Conservation (phyloP, 2,888 invertebrate genomes). For the Stenchaetothrips biformis region DNA sequence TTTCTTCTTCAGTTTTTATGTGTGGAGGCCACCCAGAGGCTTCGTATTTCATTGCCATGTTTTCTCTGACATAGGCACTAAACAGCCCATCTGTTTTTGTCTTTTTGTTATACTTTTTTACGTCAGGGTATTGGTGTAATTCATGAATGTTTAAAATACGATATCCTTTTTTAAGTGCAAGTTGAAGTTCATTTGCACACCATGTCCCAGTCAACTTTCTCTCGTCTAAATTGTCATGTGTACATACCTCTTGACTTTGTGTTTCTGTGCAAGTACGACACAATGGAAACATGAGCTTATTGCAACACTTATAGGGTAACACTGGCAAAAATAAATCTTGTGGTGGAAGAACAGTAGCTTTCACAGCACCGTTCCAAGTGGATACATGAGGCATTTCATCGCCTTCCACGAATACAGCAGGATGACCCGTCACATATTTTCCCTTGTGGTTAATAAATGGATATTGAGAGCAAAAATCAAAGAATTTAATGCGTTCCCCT, state of each 20-base stretch:
- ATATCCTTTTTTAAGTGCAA: too few relatives aligned
- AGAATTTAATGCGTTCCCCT: too few relatives aligned
- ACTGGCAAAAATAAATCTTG: neutral
- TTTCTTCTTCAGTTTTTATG: too few relatives aligned
- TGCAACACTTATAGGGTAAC: neutral
- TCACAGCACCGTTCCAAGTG: too few relatives aligned
- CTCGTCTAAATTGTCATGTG: neutral
- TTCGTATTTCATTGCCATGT: too few relatives aligned
- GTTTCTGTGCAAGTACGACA: neutral
- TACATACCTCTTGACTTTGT: neutral
- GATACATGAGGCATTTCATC: too few relatives aligned
- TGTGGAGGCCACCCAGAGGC: too few relatives aligned
- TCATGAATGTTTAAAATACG: neutral
- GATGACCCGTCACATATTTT: too few relatives aligned
- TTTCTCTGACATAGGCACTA: neutral
- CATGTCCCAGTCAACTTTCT: neutral
- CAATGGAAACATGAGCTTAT: too few relatives aligned
- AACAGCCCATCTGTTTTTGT: neutral
- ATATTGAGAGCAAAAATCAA: too few relatives aligned
- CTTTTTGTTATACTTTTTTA: neutral
- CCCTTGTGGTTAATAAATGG: too few relatives aligned
- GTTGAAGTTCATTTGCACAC: neutral
- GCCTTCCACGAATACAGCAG: too few relatives aligned
- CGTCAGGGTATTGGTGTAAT: neutral
- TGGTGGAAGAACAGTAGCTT: neutral